Evolutionary conservation across 2,888 invertebrate genomes (phyloP).

Genomic region (Netelia inedita): DNA sequence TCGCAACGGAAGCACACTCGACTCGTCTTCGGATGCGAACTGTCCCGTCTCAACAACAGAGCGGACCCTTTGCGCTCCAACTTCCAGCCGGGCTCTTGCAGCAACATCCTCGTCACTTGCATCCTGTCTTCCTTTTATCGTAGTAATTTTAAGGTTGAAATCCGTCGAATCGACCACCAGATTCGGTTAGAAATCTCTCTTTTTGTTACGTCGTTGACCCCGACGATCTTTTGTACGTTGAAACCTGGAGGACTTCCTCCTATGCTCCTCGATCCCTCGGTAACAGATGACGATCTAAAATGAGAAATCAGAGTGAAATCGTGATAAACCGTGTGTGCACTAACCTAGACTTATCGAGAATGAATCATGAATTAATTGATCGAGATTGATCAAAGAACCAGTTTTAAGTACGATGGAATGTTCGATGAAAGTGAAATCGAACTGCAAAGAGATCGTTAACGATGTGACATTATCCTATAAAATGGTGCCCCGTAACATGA

Average conservation of each 20-base stretch:
- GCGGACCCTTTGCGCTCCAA: slow-evolving; percentile 82
- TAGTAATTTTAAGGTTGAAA: too few relatives aligned
- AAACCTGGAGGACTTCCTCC: neutral
- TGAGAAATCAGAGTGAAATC: slow-evolving; percentile 17
- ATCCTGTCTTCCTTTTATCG: slow-evolving; percentile 65
- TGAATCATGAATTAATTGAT: neutral
- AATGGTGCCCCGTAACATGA: too few relatives aligned
- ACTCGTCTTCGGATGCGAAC: slow-evolving; percentile 78
- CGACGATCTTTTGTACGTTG: neutral
- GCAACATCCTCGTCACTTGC: slow-evolving; percentile 81
- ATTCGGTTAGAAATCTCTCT: too few relatives aligned
- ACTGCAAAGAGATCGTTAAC: neutral
- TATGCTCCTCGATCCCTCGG: neutral
- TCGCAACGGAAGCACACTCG: slow-evolving; percentile 87
- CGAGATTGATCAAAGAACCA: neutral
- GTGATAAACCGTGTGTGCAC: neutral
- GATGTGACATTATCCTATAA: neutral
- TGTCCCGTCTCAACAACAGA: slow-evolving; percentile 80
- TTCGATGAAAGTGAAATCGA: neutral
- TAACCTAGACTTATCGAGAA: neutral
- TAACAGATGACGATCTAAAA: slow-evolving; percentile 47
- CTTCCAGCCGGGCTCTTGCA: slow-evolving; percentile 84
- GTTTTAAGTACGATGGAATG: neutral
- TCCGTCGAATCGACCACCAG: too few relatives aligned
- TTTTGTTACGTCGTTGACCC: too few relatives aligned